These are phyloP conservation scores for Agriopis marginaria DNA, from an alignment of 2,888 invertebrate species.

Conservation along the genomic window DNA sequence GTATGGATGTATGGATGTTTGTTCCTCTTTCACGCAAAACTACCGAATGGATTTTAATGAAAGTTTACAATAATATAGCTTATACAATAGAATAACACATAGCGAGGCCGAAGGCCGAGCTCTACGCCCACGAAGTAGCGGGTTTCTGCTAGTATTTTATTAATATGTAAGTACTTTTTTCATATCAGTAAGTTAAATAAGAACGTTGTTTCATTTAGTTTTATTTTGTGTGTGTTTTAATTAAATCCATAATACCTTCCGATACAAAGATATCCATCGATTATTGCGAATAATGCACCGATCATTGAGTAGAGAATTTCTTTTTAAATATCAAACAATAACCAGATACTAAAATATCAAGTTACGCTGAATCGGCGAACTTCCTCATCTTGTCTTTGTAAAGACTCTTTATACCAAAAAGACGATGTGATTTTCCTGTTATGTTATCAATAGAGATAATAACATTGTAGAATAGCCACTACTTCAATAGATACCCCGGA, in stretches of 20 bases:
- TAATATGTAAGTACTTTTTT: no score
- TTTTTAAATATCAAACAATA: constrained; percentile 29
- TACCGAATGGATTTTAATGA: no score
- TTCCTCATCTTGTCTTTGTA: constrained; percentile 54
- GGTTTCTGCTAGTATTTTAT: no score
- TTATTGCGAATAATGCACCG: background rate
- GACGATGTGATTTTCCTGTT: constrained; percentile 74
- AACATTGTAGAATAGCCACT: constrained; percentile 66
- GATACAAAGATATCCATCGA: background rate
- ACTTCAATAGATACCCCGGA: constrained; percentile 82
- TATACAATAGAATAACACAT: no score
- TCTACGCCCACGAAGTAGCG: no score
- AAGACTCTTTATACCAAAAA: constrained; percentile 47
- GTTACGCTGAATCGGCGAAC: constrained; percentile 58
- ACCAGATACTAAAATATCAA: constrained; percentile 56
- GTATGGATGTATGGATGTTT: no score
- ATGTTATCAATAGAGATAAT: constrained; percentile 64
- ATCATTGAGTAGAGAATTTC: background rate
- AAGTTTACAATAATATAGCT: no score
- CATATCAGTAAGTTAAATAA: no score
- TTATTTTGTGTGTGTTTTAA: no score
- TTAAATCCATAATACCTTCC: background rate
- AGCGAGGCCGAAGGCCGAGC: no score
- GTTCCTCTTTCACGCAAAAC: no score
- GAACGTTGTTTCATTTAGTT: no score